Percentiles rank a stretch among this genome's conserved stretches.
phyloP scores from a whole-genome alignment of 2,888 invertebrate species.

The Mycogona germanica region DNA sequence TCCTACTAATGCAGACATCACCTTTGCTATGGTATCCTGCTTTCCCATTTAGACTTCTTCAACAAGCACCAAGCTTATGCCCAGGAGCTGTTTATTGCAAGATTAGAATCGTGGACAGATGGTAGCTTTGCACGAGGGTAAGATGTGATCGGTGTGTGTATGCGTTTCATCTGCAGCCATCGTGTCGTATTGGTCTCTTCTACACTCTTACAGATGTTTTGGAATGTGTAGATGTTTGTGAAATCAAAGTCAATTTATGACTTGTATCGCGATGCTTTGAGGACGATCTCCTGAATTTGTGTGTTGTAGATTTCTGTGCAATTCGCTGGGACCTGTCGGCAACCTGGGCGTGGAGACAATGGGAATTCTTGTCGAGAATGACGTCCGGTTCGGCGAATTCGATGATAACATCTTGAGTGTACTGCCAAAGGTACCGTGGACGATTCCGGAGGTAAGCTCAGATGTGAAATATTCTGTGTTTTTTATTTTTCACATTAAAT shows the following conservation, averaged over 20 bases:
- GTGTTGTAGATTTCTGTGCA: slow-evolving; percentile 7
- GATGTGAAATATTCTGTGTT: background rate
- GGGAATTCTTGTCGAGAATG: slow-evolving; percentile 66
- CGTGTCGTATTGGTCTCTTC: background rate
- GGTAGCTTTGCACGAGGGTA: slow-evolving; percentile 51
- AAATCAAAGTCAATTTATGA: background rate
- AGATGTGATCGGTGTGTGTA: slow-evolving; percentile 17
- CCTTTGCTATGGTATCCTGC: no score
- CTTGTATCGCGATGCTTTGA: background rate
- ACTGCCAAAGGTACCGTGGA: slow-evolving; percentile 28
- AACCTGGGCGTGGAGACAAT: slow-evolving; percentile 63
- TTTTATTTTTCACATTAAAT: background rate
- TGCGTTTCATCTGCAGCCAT: background rate
- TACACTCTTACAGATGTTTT: background rate
- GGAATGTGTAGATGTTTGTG: background rate
- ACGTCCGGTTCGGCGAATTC: slow-evolving; percentile 60
- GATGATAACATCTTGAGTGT: slow-evolving; percentile 47
- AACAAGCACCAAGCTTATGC: slow-evolving; percentile 36
- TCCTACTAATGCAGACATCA: no score
- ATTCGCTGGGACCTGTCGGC: slow-evolving; percentile 57
- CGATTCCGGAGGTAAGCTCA: slow-evolving; percentile 27
- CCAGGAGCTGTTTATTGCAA: slow-evolving; percentile 52
- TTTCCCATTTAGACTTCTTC: slow-evolving; percentile 41
- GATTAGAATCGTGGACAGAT: slow-evolving; percentile 55
- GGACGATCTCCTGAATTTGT: slow-evolving; percentile 2